Conservation (phyloP, 2,888 invertebrate species). For the Lapara coniferarum region DNA sequence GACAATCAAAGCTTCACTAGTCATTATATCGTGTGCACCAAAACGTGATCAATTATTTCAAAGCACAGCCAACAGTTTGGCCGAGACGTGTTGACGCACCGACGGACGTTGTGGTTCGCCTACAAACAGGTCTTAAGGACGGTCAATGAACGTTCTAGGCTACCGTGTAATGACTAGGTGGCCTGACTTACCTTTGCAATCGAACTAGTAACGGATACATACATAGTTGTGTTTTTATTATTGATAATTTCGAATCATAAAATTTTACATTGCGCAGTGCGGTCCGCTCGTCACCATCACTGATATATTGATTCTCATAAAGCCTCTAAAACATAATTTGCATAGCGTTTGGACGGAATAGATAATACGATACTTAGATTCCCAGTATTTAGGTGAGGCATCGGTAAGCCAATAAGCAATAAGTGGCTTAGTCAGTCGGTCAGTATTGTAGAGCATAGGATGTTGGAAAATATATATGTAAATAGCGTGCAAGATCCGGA, state of each 20-base stretch:
- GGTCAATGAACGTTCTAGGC: conserved; percentile 24
- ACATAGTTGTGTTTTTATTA: neutral
- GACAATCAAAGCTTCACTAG: too few species aligned
- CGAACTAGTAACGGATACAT: neutral
- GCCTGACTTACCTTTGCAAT: neutral
- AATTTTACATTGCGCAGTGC: neutral
- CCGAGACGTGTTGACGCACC: conserved; percentile 13
- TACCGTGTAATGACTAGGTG: conserved; percentile 8
- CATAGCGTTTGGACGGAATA: too few species aligned
- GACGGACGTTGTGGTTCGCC: conserved; percentile 7
- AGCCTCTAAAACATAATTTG: too few species aligned
- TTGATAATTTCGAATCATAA: neutral
- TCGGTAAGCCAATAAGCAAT: neutral
- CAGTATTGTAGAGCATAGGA: neutral
- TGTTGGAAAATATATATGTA: conserved; percentile 15
- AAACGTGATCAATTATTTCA: neutral
- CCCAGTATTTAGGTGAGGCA: neutral
- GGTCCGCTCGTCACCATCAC: neutral
- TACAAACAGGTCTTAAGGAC: conserved; percentile 14
- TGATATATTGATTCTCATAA: too few species aligned
- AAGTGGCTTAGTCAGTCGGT: conserved; percentile 12
- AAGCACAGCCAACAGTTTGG: neutral
- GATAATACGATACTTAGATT: too few species aligned
- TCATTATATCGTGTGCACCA: too few species aligned
- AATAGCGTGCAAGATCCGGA: conserved; percentile 7